Evolutionary conservation across 2,113 vertebrate genomes (phyloP).

Genomic region (Microtus ochrogaster): DNA sequence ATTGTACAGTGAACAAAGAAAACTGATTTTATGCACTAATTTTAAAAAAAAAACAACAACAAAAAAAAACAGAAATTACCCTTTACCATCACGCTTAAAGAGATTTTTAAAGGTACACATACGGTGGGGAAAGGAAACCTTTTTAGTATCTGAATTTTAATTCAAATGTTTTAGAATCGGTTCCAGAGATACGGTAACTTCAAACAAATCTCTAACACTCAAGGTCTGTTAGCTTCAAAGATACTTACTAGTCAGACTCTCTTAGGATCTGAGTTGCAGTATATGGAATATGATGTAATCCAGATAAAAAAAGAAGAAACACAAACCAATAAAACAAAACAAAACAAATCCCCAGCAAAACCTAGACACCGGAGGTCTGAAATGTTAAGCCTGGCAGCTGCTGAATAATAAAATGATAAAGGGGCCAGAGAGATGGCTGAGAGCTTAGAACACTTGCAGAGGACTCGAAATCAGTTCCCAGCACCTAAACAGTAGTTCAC

Average conservation of each 20-base stretch:
- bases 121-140: background rate
- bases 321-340: background rate
- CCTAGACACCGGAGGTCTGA: background rate
- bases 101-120: background rate
- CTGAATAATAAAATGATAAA: constrained; percentile 46
- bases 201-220: background rate
- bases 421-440: background rate
- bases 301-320: background rate
- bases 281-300: background rate
- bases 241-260: background rate
- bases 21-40: background rate
- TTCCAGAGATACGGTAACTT: constrained; percentile 18
- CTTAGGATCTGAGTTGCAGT: background rate
- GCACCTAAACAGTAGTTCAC: background rate
- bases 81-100: background rate
- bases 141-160: constrained; percentile 28
- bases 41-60: constrained; percentile 42
- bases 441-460: background rate
- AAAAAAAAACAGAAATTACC: constrained; percentile 27
- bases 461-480: background rate
- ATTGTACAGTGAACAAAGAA: background rate
- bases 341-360: background rate
- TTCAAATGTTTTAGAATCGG: background rate
- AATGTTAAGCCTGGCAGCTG: background rate
- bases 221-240: background rate